Evolutionary conservation across 2,797 vertebrate species (phyloP), one percentile per base, ranked within the genome.

Genomic region (Bryconaethiops microstoma): DNA sequence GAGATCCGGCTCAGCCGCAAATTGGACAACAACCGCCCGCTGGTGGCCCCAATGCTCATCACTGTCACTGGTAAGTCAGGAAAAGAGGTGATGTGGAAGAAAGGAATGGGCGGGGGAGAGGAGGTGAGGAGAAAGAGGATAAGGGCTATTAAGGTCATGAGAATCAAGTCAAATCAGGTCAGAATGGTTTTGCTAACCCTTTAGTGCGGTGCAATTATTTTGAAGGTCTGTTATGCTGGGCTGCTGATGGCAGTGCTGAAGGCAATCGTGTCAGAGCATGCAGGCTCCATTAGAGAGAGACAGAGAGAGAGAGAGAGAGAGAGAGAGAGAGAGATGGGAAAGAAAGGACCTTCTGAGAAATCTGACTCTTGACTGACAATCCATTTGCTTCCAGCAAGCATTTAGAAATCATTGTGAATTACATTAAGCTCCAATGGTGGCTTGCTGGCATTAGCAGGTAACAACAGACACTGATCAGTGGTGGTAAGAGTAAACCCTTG

Each of bases 41-140:
- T 99, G 79, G 95, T 98, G 88, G 98, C 97, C 75, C 96, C 96
- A 88, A 99, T 99, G 97, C 90, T 97, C 92, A 95, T 99, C 92
- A 97, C 96, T 0, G 97, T 99, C 88, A 96, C 98, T 94, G 98
- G 98, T 99, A 95, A 95, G 96, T 86, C 52, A 64, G 12, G 68
- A 17, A 21, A 21, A 55, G 78, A 62, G 78, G 79, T 74, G 81
- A 40, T 74, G 50, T 17, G 69, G 83, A 45, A 67, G 55, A 55
- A 5, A 75, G 55, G 77, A 19, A 65, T 63, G n/a, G 1, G n/a
- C 57, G 52, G 59, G 57, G 54, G 78, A 74, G 48, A 68, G 64
- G 35, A 59, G 62, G 67, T 72, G 40, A 35, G 73, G 63, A 64
- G 59, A 69, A 40, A 12, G 2, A 52, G 62, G 40, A 17, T 13